Percentiles rank a stretch among this genome's conserved stretches.
These are phyloP conservation scores for Pantherophis vulpinus DNA, from an alignment of 2,797 vertebrate genomes.

Conservation along the genomic window DNA sequence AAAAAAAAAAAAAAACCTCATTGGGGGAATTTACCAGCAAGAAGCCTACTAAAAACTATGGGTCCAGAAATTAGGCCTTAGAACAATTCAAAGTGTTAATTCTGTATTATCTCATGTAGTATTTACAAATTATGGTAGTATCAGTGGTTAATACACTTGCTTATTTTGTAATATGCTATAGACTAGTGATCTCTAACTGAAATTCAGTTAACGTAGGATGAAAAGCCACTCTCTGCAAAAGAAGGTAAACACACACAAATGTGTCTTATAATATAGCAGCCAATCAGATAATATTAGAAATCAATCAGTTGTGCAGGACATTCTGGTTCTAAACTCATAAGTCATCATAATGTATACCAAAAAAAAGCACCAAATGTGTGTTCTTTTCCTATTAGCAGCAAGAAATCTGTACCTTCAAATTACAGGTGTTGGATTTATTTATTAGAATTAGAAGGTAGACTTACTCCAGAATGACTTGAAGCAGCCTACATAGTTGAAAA, in stretches of 20 bases:
- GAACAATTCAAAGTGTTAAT: not conserved
- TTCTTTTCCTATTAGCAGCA: not conserved
- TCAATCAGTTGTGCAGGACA: not conserved
- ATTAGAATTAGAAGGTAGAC: not conserved
- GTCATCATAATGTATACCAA: not conserved
- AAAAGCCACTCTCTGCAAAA: not conserved
- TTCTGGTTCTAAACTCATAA: not conserved
- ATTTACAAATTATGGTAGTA: not conserved
- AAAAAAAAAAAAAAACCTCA: not conserved
- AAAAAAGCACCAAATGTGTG: not conserved
- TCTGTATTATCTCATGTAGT: not conserved
- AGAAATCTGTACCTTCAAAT: not conserved
- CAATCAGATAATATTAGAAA: not conserved
- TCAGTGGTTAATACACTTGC: not conserved
- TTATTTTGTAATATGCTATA: not conserved
- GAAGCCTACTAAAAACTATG: not conserved
- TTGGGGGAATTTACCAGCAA: not conserved
- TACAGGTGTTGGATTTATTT: not conserved
- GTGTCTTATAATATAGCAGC: not conserved
- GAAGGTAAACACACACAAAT: not conserved
- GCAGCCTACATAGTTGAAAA: not conserved
- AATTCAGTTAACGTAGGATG: not conserved
- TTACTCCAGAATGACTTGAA: not conserved
- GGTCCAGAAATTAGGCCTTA: not conserved
- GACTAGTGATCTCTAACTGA: not conserved